Evolutionary conservation across 92 coral and sea anemone genomes (phyloP), one percentile per base, ranked within the genome.

Genomic region (Muricea muricata): DNA sequence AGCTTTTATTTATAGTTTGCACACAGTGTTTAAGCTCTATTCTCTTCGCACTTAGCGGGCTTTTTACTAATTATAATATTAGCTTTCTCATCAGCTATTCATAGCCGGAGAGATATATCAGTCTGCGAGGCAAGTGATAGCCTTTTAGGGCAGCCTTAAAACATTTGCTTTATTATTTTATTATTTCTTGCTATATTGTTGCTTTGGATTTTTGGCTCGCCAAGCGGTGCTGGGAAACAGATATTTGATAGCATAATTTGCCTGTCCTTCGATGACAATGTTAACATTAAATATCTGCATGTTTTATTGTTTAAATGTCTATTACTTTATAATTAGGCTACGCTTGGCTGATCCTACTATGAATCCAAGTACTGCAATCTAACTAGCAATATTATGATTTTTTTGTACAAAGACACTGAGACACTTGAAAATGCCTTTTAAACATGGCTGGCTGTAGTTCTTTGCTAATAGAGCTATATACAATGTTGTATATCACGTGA

Each of bases 21-120:
- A n/a, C 68, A 0, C 21, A 17, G 32, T 28, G 33, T 60, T 60
- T 60, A 24, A 60, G 33, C 68, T 60, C 34, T 24, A 3, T 28
- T 60, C 68, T 60, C 8, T 60, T 60, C 68, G 34, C 68, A 60
- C 68, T 18, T 60, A 60, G 68, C 68, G 0, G 68, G 35, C 7
- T 60, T 60, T 60, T 12, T 17, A 0, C 32, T 18, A 18, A 60
- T 60, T 60, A 60, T 60, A 21, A 60, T 60, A 60, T 60, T 34
- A 60, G 21, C 34, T 60, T 60, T 60, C 33, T 12, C 26, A 17
- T 57, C 26, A 1, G 13, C 15, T 2, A 28, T 60, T 28, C 68
- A 5, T 24, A 21, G 68, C 23, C 68, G n/a, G n/a, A n/a, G n/a
- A n/a, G n/a, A 6, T 29, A 34, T 29, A 18, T 0, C 26, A 18